Conservation (phyloP, 2,888 invertebrate species). For the Drosophila meridionalis region DNA sequence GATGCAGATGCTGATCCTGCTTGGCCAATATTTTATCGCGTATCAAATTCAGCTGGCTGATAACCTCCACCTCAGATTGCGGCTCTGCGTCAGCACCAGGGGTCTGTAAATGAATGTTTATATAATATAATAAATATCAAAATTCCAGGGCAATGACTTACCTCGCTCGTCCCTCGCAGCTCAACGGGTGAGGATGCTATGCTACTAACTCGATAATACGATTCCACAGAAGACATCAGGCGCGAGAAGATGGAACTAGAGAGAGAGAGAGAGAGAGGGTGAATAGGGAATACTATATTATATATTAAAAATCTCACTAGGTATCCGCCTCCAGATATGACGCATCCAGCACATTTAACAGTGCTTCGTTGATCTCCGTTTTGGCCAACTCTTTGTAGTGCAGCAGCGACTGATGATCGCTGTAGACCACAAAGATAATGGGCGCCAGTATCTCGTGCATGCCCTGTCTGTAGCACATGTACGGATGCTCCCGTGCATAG, state of each 20-base stretch:
- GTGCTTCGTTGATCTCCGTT: constrained; percentile 85
- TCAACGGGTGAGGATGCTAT: constrained; percentile 81
- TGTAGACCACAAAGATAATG: constrained; percentile 90
- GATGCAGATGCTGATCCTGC: constrained; percentile 87
- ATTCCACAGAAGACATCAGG: constrained; percentile 88
- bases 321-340: constrained; percentile 91
- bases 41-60: constrained; percentile 87
- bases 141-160: constrained; percentile 17
- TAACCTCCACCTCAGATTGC: constrained; percentile 86
- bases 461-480: constrained; percentile 92
- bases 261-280: background rate
- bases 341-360: constrained; percentile 89
- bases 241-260: constrained; percentile 88
- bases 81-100: constrained; percentile 39
- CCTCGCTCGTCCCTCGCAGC: constrained; percentile 34
- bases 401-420: constrained; percentile 89
- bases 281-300: too few relatives aligned
- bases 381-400: constrained; percentile 87
- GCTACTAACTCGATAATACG: constrained; percentile 88
- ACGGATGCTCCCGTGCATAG: constrained; percentile 88
- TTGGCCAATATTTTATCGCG: constrained; percentile 88
- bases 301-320: constrained; percentile 87
- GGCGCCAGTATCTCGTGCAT: constrained; percentile 96
- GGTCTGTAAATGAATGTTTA: constrained; percentile 33
- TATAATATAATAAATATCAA: background rate